phyloP scores from a whole-genome alignment of 2,113 vertebrate species.

The Bubalus kerabau region DNA sequence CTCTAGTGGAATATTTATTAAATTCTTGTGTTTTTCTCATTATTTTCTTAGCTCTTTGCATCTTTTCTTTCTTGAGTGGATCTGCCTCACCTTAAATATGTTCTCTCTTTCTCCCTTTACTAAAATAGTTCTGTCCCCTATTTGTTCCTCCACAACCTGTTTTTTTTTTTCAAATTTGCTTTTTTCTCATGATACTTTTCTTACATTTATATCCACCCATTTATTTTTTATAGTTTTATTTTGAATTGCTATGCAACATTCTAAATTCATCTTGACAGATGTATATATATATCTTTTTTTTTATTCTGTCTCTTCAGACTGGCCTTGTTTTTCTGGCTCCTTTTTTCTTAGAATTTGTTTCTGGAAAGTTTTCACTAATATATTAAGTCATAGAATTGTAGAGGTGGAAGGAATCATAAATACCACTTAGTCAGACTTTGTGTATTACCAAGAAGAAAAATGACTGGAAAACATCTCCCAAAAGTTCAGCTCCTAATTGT shows the following conservation, averaged over 20 bases:
- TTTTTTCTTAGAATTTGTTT: neutral
- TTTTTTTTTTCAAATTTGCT: neutral
- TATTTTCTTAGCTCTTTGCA: neutral
- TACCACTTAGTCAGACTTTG: neutral
- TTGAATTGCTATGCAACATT: neutral
- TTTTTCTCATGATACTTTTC: neutral
- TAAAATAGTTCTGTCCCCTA: neutral
- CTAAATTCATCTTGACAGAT: neutral
- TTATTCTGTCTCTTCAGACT: neutral
- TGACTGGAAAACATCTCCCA: neutral
- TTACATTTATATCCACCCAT: neutral
- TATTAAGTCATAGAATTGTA: conserved; percentile 21
- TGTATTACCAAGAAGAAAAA: neutral
- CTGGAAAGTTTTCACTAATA: neutral
- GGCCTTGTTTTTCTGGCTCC: neutral
- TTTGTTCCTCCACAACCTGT: neutral
- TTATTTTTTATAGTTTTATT: neutral
- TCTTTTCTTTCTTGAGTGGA: neutral
- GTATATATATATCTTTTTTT: neutral
- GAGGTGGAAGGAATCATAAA: neutral
- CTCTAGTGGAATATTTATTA: neutral
- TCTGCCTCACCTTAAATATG: neutral
- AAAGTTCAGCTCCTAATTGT: neutral
- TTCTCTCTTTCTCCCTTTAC: neutral
- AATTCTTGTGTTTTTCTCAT: neutral